phyloP scores from a whole-genome alignment of 2,888 invertebrate species.

The Tenthredo livida region DNA sequence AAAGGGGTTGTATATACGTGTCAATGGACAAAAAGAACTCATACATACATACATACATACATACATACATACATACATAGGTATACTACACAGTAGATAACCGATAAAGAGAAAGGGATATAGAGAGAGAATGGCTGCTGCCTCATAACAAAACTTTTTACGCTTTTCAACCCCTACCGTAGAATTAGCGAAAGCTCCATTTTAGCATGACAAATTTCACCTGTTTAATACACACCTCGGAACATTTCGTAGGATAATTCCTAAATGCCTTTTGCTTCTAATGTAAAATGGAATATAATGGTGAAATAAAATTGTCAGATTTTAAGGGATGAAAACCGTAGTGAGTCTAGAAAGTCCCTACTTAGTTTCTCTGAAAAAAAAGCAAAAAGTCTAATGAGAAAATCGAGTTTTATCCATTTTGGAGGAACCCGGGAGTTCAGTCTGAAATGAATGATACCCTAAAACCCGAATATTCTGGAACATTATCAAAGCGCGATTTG shows the following conservation, averaged over 20 bases:
- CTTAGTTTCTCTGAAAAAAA: too few relatives aligned
- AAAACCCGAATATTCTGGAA: not conserved
- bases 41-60: too few relatives aligned
- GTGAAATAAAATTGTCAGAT: not conserved
- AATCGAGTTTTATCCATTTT: not conserved
- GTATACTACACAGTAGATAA: not conserved
- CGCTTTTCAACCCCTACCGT: not conserved
- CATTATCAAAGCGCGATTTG: not conserved
- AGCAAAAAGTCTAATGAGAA: too few relatives aligned
- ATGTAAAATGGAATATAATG: not conserved
- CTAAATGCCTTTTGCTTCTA: not conserved
- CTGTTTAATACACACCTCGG: not conserved
- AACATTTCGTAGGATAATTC: not conserved
- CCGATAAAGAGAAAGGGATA: not conserved
- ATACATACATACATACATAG: too few relatives aligned
- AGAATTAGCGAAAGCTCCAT: not conserved
- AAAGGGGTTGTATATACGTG: conserved; percentile 9
- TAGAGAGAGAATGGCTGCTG: not conserved
- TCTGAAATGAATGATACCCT: not conserved
- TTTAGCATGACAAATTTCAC: conserved; percentile 14
- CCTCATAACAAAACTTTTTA: conserved; percentile 4
- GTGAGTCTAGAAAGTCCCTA: not conserved
- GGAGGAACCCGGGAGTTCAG: too few relatives aligned
- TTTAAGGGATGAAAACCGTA: not conserved
- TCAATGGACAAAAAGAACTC: conserved; percentile 32